These are phyloP conservation scores for Microctonus hyperodae DNA, from an alignment of 2,888 invertebrate species.

Conservation along the genomic window DNA sequence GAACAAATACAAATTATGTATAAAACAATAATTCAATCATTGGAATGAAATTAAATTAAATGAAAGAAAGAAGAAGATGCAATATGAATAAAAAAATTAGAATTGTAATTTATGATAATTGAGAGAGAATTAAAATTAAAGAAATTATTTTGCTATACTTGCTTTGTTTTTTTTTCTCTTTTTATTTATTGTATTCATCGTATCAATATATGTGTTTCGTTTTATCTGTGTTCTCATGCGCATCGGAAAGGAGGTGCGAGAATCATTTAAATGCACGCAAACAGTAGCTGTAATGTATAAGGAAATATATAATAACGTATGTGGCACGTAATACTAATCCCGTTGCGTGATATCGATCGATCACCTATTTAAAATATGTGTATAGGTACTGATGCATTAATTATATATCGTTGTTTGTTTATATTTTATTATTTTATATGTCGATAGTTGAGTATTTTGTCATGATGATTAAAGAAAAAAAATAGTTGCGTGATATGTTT, in stretches of 20 bases:
- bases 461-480: not conserved
- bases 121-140: not conserved
- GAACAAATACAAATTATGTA: constrained; percentile 14
- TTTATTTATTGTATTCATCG: not conserved
- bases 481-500: not conserved
- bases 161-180: not conserved
- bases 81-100: not conserved
- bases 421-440: no score
- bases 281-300: constrained; percentile 13
- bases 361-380: constrained; percentile 13
- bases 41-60: not conserved
- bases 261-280: constrained; percentile 23
- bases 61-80: not conserved
- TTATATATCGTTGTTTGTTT: no score
- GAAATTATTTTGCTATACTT: not conserved
- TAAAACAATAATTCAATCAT: not conserved
- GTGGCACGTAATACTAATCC: constrained; percentile 17
- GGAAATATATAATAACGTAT: constrained; percentile 9
- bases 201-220: not conserved
- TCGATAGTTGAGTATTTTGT: not conserved
- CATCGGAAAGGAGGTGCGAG: not conserved
- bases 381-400: constrained; percentile 10
- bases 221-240: not conserved
- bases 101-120: not conserved
- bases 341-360: constrained; percentile 33